A percentile compares a stretch with the other conserved stretches of the same genome.
Conservation (phyloP, 2,888 invertebrate genomes). For the Melipona bicolor region DNA sequence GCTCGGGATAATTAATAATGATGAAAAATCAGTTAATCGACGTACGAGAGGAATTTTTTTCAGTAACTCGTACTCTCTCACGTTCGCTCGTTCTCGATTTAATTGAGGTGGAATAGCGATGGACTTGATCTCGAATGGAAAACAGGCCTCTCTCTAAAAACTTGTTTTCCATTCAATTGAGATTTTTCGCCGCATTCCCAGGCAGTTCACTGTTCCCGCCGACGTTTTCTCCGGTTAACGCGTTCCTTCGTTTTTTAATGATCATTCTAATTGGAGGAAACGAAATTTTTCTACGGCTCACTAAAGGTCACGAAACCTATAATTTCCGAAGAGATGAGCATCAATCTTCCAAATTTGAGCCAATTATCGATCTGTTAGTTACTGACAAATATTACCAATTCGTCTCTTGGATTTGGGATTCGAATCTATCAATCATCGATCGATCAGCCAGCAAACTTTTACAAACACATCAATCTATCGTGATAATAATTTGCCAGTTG, state of each 20-base stretch:
- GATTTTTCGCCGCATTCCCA: slow-evolving; percentile 34
- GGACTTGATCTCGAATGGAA: slow-evolving; percentile 5
- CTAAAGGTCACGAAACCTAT: neutral
- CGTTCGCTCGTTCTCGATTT: slow-evolving; percentile 24
- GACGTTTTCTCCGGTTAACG: neutral
- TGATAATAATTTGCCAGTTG: neutral
- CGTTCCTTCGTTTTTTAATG: too few species aligned
- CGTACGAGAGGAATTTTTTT: slow-evolving; percentile 3
- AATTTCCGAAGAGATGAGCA: neutral
- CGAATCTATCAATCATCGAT: neutral
- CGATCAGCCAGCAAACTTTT: neutral
- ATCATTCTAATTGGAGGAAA: neutral
- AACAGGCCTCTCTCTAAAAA: slow-evolving; percentile 22
- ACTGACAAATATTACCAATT: too few species aligned
- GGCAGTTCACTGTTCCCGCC: neutral
- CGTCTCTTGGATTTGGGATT: too few species aligned
- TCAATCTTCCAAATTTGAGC: neutral
- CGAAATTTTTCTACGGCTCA: too few species aligned
- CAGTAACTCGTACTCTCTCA: slow-evolving; percentile 18
- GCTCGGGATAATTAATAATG: neutral
- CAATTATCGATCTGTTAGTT: neutral
- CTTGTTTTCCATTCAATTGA: slow-evolving; percentile 37
- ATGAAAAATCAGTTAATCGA: neutral
- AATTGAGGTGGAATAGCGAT: slow-evolving; percentile 21
- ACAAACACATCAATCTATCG: neutral